phyloP scores from a whole-genome alignment of 2,888 invertebrate species.

The Ichneumoninae sp. region DNA sequence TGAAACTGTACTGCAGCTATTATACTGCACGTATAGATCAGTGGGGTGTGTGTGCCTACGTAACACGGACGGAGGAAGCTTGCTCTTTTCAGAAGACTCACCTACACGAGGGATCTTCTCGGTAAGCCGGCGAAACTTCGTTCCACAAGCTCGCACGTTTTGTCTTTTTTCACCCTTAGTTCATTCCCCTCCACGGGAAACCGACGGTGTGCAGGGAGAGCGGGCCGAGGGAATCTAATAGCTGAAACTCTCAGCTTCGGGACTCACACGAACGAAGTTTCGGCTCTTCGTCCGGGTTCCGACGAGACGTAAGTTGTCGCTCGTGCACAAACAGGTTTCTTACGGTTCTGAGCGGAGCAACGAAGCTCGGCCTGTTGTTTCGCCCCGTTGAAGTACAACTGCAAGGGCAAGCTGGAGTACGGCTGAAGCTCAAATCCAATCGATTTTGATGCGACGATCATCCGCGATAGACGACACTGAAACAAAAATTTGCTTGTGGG shows the following conservation, averaged over 20 bases:
- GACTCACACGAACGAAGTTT: constrained; percentile 11
- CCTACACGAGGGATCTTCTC: constrained; percentile 2
- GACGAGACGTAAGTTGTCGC: constrained; percentile 24
- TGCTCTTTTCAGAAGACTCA: constrained; percentile 27
- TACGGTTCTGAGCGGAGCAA: not conserved
- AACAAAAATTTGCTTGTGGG: too few relatives aligned
- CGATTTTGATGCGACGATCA: too few relatives aligned
- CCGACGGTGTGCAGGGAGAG: not conserved
- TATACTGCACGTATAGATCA: constrained; percentile 33
- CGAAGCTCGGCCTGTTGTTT: not conserved
- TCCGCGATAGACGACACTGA: too few relatives aligned
- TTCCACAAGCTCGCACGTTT: constrained; percentile 24
- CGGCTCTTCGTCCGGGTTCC: not conserved
- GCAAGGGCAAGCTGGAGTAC: not conserved
- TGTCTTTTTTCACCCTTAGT: constrained; percentile 17
- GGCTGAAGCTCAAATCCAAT: too few relatives aligned
- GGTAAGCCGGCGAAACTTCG: constrained; percentile 42
- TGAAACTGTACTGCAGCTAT: constrained; percentile 48
- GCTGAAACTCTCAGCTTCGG: constrained; percentile 32
- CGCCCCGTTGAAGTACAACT: not conserved
- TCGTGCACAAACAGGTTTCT: not conserved
- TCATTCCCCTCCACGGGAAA: constrained; percentile 7
- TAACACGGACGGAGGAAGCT: not conserved
- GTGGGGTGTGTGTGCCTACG: not conserved
- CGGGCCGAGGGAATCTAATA: constrained; percentile 38